Percentiles rank a stretch among this genome's conserved stretches.
These are phyloP conservation scores for Manis pentadactyla DNA, from an alignment of 2,797 vertebrate genomes.

Conservation along the genomic window DNA sequence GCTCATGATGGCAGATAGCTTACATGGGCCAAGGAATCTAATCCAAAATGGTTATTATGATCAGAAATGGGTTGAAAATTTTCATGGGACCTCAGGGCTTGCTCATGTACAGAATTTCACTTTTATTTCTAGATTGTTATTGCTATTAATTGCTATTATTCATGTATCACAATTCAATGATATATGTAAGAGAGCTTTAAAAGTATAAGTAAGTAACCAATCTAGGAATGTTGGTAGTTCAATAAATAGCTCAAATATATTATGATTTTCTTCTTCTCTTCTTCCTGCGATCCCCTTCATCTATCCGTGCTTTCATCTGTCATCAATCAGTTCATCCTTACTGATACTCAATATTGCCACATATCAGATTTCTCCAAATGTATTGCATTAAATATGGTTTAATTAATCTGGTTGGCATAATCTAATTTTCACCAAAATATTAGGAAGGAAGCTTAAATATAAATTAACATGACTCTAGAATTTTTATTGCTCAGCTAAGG, in stretches of 20 bases:
- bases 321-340: not conserved
- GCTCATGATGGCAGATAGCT: not conserved
- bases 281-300: not conserved
- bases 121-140: not conserved
- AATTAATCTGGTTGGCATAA: not conserved
- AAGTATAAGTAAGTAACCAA: not conserved
- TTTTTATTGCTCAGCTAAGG: not conserved
- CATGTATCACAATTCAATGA: not conserved
- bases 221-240: not conserved
- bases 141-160: not conserved
- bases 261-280: not conserved
- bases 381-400: not conserved
- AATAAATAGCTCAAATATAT: not conserved
- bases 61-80: not conserved
- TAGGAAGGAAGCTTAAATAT: not conserved
- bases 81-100: not conserved
- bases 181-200: not conserved
- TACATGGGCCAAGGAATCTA: conserved; percentile 1
- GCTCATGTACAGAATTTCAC: not conserved
- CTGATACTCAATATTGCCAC: not conserved
- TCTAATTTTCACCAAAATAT: conserved; percentile 39
- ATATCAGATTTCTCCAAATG: not conserved
- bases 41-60: not conserved
- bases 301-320: not conserved
- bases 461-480: conserved; percentile 19